Evolutionary conservation across 2,797 vertebrate genomes (phyloP).

Genomic region (Streptopelia turtur): DNA sequence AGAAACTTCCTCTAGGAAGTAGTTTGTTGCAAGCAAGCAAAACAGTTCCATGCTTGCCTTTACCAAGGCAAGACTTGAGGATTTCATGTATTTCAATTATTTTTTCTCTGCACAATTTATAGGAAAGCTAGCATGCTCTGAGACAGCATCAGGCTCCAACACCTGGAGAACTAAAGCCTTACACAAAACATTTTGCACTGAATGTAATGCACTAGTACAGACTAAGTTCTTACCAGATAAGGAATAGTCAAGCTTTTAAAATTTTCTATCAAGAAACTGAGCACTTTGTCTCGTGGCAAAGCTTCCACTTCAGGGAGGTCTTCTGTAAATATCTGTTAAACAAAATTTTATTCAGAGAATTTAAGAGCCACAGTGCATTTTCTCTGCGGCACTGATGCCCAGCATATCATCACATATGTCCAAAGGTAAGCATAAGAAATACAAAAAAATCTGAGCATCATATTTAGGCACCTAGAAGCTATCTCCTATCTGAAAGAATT

Average conservation of each 20-base stretch:
- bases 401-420: neutral
- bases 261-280: conserved; percentile 92
- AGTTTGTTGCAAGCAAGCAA: neutral
- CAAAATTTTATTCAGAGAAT: neutral
- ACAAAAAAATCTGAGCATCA: neutral
- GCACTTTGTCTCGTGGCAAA: conserved; percentile 90
- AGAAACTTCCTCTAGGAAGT: neutral
- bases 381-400: neutral
- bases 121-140: neutral
- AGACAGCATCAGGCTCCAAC: neutral
- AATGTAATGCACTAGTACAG: neutral
- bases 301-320: conserved; percentile 95
- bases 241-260: conserved; percentile 93
- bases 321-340: conserved; percentile 95
- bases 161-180: neutral
- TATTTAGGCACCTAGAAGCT: neutral
- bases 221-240: conserved; percentile 84
- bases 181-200: neutral
- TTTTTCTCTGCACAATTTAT: neutral
- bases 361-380: neutral
- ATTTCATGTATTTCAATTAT: neutral
- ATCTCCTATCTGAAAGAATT: neutral
- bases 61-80: neutral
- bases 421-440: neutral
- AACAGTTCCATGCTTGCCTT: neutral